phyloP scores from a whole-genome alignment of 2,113 vertebrate species.

The Apodemus speciosus region DNA sequence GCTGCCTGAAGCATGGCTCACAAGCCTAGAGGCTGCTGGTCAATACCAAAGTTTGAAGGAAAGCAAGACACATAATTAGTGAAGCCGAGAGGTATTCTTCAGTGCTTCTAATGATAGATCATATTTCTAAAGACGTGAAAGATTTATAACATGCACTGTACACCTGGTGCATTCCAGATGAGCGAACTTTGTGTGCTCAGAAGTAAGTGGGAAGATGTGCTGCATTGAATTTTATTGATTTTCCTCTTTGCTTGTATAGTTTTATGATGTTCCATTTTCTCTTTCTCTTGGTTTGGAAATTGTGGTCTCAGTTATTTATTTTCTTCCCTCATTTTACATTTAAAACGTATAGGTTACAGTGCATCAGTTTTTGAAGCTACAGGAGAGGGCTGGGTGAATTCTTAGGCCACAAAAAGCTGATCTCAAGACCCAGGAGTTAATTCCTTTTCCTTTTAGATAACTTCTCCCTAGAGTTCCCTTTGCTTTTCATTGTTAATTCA shows the following conservation, averaged over 20 bases:
- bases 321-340: conserved; percentile 68
- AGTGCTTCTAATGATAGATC: conserved; percentile 57
- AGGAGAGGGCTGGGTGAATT: conserved; percentile 5
- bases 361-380: conserved; percentile 50
- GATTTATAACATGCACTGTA: conserved; percentile 47
- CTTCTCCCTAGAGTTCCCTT: neutral
- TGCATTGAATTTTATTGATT: conserved; percentile 80
- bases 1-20: neutral
- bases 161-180: conserved; percentile 68
- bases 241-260: conserved; percentile 79
- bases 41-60: conserved; percentile 9
- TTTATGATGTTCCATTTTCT: conserved; percentile 80
- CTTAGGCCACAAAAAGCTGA: neutral
- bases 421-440: conserved; percentile 15
- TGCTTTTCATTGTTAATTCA: conserved; percentile 45
- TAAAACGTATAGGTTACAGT: conserved; percentile 61
- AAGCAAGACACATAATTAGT: conserved; percentile 64
- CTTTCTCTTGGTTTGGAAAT: conserved; percentile 76
- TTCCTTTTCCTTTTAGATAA: neutral
- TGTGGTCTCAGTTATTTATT: conserved; percentile 74
- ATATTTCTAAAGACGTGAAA: conserved; percentile 66
- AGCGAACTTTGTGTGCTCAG: conserved; percentile 52
- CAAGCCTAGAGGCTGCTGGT: neutral
- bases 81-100: conserved; percentile 60
- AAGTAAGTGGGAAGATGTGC: conserved; percentile 70